Evolutionary conservation across 2,113 vertebrate species (phyloP), one percentile per base, ranked within the genome.

Genomic region (Pycnonotus jocosus): DNA sequence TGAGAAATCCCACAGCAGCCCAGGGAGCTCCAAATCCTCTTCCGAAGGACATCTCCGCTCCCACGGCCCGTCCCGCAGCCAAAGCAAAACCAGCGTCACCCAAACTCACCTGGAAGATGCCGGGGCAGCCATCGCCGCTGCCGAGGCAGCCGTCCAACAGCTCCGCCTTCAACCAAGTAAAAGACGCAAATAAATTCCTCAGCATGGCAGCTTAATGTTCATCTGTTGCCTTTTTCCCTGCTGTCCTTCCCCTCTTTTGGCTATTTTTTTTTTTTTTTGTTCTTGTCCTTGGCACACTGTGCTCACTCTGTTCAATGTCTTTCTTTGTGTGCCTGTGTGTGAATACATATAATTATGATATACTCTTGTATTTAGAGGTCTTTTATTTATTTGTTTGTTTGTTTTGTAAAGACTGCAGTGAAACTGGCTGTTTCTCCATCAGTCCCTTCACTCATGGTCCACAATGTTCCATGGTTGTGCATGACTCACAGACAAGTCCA

Each of bases 121-220:
- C 79, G 99, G 99, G 90, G 99, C 98, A 93, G 99, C 99, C 95
- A 99, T 99, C 92, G 99, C 99, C 30, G 99, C 99, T 42, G 99
- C 99, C 4, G 99, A 99, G 98, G 99, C 99, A 72, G 99, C 99
- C 37, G 99, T 99, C 87, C 99, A 99, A 81, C 99, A 99, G 93
- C 98, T 99, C 91, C 99, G 99, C 97, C 98, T 99, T 95, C 99
- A 99, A 99, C 99, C 99, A 99, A 99, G 99, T 99, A 99, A 99
- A 99, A 99, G 98, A 98, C 98, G 96, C 98, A 98, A 97, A 99
- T 98, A 99, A 99, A 97, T 98, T 98, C 98, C 98, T 98, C 98
- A 98, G 98, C 98, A 98, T 98, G 98, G 98, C 98, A 98, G 98
- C 98, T 98, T 98, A 98, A 98, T 98, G 98, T 97, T 98, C 99